Evolutionary conservation across 1,140 invertebrate genomes (phyloP).

Genomic region (Scylla paramamosain): DNA sequence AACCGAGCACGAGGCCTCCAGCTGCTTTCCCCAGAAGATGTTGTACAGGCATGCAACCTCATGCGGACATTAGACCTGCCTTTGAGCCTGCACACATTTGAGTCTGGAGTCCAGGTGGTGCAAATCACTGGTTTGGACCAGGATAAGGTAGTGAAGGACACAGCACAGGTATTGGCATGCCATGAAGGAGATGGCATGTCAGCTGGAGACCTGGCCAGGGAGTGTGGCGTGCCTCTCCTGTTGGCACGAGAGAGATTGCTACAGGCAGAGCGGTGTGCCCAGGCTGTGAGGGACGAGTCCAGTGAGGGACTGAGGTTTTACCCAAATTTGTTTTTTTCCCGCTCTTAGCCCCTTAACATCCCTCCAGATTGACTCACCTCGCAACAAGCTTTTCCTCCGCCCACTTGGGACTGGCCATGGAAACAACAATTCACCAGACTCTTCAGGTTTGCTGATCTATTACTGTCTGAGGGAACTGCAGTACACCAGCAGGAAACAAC

Average conservation of each 20-base stretch:
- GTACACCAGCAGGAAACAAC: too few species aligned
- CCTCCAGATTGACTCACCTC: not conserved
- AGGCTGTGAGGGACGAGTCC: conserved; percentile 95
- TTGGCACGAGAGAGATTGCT: conserved; percentile 93
- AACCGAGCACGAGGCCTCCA: conserved; percentile 94
- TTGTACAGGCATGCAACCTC: conserved; percentile 91
- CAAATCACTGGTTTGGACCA: conserved; percentile 88
- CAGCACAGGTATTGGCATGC: conserved; percentile 27
- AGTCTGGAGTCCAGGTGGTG: conserved; percentile 94
- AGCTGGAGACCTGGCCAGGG: conserved; percentile 67
- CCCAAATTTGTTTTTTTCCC: conserved; percentile 87
- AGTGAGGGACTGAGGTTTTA: conserved; percentile 96
- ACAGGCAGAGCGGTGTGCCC: conserved; percentile 90
- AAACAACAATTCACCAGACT: not conserved
- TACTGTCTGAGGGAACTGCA: too few species aligned
- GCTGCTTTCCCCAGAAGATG: conserved; percentile 95
- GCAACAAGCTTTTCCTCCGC: not conserved
- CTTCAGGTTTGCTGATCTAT: too few species aligned
- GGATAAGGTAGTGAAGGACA: conserved; percentile 84
- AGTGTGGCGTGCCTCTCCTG: conserved; percentile 89
- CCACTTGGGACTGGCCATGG: not conserved
- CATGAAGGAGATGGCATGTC: conserved; percentile 60
- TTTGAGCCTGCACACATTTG: conserved; percentile 89
- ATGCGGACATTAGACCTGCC: conserved; percentile 84
- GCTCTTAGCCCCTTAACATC: not conserved